Percentiles rank a stretch among this genome's conserved stretches.
Evolutionary conservation across 2,888 invertebrate genomes (phyloP).

Genomic region (Idaea aversata): DNA sequence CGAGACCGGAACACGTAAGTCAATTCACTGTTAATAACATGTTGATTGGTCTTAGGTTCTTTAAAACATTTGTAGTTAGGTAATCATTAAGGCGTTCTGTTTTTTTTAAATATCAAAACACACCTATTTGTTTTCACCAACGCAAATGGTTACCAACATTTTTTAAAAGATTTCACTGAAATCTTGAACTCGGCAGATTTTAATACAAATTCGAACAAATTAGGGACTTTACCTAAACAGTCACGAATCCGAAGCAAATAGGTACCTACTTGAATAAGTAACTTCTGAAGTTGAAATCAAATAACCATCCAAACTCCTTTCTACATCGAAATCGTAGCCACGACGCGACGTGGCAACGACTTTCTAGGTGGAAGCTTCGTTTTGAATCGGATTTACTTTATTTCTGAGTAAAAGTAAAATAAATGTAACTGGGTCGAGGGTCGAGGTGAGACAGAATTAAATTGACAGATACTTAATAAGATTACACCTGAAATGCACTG

Average conservation of each 20-base stretch:
- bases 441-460: slow-evolving; percentile 33
- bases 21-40: too few relatives aligned
- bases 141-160: too few relatives aligned
- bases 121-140: too few relatives aligned
- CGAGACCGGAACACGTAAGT: too few relatives aligned
- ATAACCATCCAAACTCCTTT: not conserved
- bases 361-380: not conserved
- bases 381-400: not conserved
- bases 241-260: not conserved
- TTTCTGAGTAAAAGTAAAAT: slow-evolving; percentile 16
- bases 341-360: slow-evolving; percentile 20
- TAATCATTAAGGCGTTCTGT: too few relatives aligned
- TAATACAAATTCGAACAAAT: not conserved
- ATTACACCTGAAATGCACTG: not conserved
- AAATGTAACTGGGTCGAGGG: slow-evolving; percentile 30
- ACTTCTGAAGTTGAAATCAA: not conserved
- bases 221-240: not conserved
- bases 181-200: not conserved
- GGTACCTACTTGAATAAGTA: not conserved
- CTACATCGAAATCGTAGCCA: slow-evolving; percentile 15
- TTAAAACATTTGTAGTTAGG: too few relatives aligned
- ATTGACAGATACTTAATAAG: slow-evolving; percentile 14
- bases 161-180: not conserved
- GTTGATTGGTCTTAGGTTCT: too few relatives aligned
- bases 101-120: too few relatives aligned